Percentiles rank a stretch among this genome's conserved stretches.
Conservation (phyloP, 1,140 invertebrate genomes). For the Nilaparvata lugens region DNA sequence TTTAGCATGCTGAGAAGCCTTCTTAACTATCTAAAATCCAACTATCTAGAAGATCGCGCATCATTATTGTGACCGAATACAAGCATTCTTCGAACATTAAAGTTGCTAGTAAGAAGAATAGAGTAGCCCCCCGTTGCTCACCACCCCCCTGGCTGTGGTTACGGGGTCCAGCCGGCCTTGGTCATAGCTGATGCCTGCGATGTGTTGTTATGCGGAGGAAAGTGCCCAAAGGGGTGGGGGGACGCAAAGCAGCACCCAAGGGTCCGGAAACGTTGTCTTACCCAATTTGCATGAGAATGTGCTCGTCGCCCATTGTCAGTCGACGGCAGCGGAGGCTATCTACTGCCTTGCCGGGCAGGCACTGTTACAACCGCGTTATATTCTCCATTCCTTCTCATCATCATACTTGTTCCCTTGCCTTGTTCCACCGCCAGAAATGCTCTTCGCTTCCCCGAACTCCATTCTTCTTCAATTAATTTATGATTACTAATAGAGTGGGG, state of each 20-base stretch:
- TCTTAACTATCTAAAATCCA: too few species aligned
- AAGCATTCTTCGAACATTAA: too few species aligned
- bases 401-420: not conserved
- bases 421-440: not conserved
- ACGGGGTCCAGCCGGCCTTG: too few species aligned
- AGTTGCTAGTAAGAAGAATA: too few species aligned
- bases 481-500: not conserved
- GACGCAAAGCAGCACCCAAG: not conserved
- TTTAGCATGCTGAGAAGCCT: too few species aligned
- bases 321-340: not conserved
- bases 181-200: too few species aligned
- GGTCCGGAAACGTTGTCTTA: conserved; percentile 1
- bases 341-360: too few species aligned
- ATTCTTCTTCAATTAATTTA: conserved; percentile 2
- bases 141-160: too few species aligned
- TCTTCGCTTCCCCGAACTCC: not conserved
- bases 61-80: too few species aligned
- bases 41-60: too few species aligned
- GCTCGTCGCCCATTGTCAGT: not conserved
- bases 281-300: conserved; percentile 3
- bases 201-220: not conserved
- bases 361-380: too few species aligned
- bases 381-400: not conserved
- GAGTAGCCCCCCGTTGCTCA: too few species aligned
- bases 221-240: not conserved